phyloP scores from a whole-genome alignment of 2,113 vertebrate species.

The Callipepla squamata region DNA sequence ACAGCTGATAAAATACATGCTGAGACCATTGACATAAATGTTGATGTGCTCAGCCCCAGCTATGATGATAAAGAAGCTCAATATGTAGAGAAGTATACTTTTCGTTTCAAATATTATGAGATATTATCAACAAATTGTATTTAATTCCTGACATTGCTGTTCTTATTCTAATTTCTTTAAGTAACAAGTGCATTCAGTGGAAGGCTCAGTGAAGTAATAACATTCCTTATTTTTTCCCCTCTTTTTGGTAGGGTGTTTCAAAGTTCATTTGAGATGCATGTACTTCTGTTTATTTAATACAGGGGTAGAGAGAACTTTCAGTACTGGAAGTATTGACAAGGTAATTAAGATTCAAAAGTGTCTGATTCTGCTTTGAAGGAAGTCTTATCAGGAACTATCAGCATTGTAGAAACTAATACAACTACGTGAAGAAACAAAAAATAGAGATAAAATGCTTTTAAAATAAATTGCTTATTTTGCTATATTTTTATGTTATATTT shows the following conservation, averaged over 20 bases:
- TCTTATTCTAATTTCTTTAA: not conserved
- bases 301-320: not conserved
- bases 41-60: not conserved
- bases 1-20: not conserved
- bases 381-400: not conserved
- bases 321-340: not conserved
- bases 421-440: not conserved
- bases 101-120: not conserved
- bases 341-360: not conserved
- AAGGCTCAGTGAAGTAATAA: not conserved
- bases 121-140: not conserved
- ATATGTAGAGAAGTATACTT: not conserved
- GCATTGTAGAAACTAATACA: not conserved
- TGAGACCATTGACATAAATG: not conserved
- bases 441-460: not conserved
- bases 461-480: not conserved
- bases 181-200: not conserved
- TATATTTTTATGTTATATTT: not conserved
- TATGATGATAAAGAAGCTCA: not conserved
- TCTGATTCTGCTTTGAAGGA: not conserved
- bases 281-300: not conserved
- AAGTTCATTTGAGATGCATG: not conserved
- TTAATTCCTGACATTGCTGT: not conserved
- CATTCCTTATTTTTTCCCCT: not conserved
- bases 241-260: accelerated